phyloP scores from a whole-genome alignment of 2,797 vertebrate species.

The Distichodus sexfasciatus region DNA sequence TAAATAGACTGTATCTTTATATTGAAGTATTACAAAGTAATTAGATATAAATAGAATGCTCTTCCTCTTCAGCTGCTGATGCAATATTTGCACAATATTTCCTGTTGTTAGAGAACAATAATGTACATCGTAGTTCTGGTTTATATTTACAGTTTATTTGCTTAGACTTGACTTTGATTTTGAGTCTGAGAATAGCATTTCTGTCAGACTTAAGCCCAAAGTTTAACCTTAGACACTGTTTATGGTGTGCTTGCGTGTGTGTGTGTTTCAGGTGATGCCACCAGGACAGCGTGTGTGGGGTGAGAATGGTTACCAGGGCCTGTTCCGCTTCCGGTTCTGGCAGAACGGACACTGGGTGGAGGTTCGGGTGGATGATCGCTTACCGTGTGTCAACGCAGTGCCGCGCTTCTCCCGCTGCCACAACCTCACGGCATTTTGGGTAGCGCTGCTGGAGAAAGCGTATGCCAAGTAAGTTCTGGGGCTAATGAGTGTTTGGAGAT shows the following conservation, averaged over 20 bases:
- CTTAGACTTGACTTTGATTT: too few species aligned
- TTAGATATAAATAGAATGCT: too few species aligned
- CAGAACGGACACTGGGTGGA: constrained; percentile 88
- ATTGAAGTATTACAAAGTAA: too few species aligned
- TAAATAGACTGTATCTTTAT: too few species aligned
- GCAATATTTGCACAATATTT: too few species aligned
- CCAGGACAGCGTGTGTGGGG: constrained; percentile 85
- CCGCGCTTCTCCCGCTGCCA: constrained; percentile 93
- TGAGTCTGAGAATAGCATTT: too few species aligned
- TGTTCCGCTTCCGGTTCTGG: constrained; percentile 87
- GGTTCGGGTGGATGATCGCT: constrained; percentile 85
- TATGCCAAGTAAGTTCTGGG: constrained; percentile 86
- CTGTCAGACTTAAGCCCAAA: too few species aligned
- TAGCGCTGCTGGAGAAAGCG: constrained; percentile 93
- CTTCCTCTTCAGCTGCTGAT: too few species aligned
- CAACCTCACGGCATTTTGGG: constrained; percentile 86
- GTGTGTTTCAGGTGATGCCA: constrained; percentile 78
- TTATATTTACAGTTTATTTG: too few species aligned
- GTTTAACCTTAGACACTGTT: neutral
- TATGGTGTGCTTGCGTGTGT: neutral
- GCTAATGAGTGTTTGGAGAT: neutral
- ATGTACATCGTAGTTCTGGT: too few species aligned
- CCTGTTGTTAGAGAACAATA: too few species aligned
- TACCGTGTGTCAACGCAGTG: constrained; percentile 85
- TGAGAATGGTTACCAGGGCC: constrained; percentile 78